Percentiles rank a stretch among this genome's conserved stretches.
Conservation (phyloP, 2,797 vertebrate species). For the Leptatherina wallacei region DNA sequence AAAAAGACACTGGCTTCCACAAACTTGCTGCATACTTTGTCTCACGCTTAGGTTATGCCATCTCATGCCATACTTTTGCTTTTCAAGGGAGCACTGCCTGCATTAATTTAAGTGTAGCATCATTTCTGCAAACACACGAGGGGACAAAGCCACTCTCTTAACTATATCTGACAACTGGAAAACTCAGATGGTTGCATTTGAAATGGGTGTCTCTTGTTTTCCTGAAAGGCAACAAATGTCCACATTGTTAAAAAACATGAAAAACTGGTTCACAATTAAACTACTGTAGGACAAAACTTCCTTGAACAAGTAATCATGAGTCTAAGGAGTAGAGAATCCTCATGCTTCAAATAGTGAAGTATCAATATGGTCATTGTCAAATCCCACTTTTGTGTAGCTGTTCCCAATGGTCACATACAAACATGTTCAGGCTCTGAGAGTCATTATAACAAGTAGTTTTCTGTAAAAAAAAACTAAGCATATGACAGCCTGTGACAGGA, state of each 20-base stretch:
- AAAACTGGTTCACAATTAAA: background rate
- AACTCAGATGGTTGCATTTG: slow-evolving; percentile 14
- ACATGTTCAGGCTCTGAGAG: background rate
- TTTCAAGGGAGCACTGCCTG: slow-evolving; percentile 20
- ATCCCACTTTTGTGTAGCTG: background rate
- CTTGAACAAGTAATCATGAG: background rate
- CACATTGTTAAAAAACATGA: background rate
- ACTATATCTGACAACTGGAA: slow-evolving; percentile 8
- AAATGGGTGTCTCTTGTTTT: background rate
- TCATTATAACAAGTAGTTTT: background rate
- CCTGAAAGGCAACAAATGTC: background rate
- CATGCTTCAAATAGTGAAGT: background rate
- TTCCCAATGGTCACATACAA: background rate
- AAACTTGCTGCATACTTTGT: slow-evolving; percentile 35
- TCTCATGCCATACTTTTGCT: slow-evolving; percentile 26
- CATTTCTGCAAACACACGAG: slow-evolving; percentile 6
- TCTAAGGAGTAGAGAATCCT: background rate
- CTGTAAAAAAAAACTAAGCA: background rate
- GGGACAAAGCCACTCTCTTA: slow-evolving; percentile 2
- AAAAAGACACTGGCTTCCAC: slow-evolving; percentile 52
- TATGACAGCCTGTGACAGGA: background rate
- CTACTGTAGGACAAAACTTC: background rate
- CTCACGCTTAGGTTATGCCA: slow-evolving; percentile 43
- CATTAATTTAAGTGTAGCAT: slow-evolving; percentile 24
- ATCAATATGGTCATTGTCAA: background rate